phyloP scores from a whole-genome alignment of 2,113 vertebrate species.

The Shinisaurus crocodilurus region DNA sequence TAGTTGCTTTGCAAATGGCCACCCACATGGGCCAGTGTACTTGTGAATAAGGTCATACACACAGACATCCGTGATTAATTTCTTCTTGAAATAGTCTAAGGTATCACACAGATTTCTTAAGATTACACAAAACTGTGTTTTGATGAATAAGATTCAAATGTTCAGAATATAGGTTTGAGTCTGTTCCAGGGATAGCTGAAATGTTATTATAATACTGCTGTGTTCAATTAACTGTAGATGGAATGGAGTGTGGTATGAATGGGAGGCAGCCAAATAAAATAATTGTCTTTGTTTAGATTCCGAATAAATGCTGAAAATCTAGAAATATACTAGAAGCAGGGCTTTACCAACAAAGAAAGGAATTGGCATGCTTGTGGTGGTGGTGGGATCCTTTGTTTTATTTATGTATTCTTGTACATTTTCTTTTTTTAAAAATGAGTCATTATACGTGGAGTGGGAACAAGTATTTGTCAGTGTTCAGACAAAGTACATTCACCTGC shows the following conservation, averaged over 20 bases:
- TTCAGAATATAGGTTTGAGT: slow-evolving; percentile 16
- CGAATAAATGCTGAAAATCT: background rate
- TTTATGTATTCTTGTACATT: slow-evolving; percentile 4
- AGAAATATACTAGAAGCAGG: background rate
- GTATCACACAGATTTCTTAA: background rate
- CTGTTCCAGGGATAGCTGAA: slow-evolving; percentile 32
- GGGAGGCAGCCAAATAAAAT: slow-evolving; percentile 26
- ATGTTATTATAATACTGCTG: slow-evolving; percentile 24
- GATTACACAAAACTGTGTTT: background rate
- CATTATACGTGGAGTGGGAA: background rate
- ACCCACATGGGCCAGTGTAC: background rate
- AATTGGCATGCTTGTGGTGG: background rate
- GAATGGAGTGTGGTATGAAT: slow-evolving; percentile 10
- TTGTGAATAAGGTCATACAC: background rate
- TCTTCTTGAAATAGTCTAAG: background rate
- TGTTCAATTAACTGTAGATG: slow-evolving; percentile 30
- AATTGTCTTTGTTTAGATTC: slow-evolving; percentile 18
- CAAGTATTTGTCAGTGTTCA: background rate
- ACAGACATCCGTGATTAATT: background rate
- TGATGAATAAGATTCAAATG: background rate
- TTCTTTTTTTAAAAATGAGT: background rate
- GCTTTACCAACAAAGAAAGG: background rate
- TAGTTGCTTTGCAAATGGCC: background rate
- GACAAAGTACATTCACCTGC: background rate
- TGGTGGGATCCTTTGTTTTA: background rate